phyloP scores from a whole-genome alignment of 2,797 vertebrate genomes.

The Microctenopoma lineatum region DNA sequence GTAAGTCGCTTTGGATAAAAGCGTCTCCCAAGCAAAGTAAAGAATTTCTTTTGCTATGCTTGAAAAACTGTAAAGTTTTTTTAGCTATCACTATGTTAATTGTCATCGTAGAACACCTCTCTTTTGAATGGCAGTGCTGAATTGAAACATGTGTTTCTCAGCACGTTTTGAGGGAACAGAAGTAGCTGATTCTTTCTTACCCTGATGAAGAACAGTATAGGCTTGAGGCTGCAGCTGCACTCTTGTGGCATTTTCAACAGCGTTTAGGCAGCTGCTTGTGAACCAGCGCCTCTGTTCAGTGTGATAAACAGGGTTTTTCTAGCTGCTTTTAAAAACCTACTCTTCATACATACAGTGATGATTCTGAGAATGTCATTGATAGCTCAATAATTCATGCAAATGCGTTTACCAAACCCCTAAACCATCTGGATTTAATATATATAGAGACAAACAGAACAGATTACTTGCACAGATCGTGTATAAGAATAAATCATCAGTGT shows the following conservation, averaged over 20 bases:
- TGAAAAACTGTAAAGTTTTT: background rate
- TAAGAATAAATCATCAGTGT: conserved; percentile 26
- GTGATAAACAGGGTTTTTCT: conserved; percentile 55
- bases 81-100: background rate
- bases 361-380: conserved; percentile 27
- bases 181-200: conserved; percentile 38
- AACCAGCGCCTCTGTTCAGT: conserved; percentile 45
- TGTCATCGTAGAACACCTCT: background rate
- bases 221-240: conserved; percentile 64
- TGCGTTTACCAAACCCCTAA: conserved; percentile 17
- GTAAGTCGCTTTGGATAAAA: too few relatives aligned
- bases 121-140: conserved; percentile 24
- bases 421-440: conserved; percentile 25
- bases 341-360: background rate
- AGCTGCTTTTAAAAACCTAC: conserved; percentile 54
- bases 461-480: conserved; percentile 2
- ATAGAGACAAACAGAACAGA: conserved; percentile 2
- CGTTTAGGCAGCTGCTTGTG: conserved; percentile 57
- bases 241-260: conserved; percentile 48
- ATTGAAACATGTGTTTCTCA: conserved; percentile 37
- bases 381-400: conserved; percentile 30
- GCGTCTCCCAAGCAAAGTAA: too few relatives aligned
- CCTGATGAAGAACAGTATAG: conserved; percentile 49
- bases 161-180: conserved; percentile 42
- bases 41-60: background rate